phyloP scores from a whole-genome alignment of 92 coral and sea anemone species.

The Umimayanthus chanpuru region DNA sequence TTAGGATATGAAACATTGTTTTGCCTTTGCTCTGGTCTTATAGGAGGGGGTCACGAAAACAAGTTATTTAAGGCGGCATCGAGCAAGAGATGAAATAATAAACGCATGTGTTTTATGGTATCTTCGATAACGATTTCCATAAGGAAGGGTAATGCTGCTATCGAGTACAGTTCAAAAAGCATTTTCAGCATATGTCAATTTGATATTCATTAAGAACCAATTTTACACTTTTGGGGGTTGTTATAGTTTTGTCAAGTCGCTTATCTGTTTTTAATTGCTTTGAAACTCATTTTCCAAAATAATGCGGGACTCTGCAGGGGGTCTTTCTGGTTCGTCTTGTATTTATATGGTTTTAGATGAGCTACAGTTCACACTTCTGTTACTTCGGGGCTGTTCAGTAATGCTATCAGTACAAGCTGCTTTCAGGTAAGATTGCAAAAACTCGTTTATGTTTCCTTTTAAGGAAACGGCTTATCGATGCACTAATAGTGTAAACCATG shows the following conservation, averaged over 20 bases:
- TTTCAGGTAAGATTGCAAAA: background rate
- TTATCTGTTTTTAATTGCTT: conserved; percentile 13
- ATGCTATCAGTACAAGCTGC: background rate
- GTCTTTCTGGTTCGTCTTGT: background rate
- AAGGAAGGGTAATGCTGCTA: background rate
- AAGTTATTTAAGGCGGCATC: background rate
- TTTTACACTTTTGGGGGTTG: background rate
- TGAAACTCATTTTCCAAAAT: conserved; percentile 4
- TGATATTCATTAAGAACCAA: background rate
- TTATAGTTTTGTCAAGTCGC: background rate
- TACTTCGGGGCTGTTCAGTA: background rate
- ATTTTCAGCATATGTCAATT: too few species aligned
- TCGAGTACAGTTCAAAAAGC: background rate
- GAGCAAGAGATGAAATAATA: background rate
- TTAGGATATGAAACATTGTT: background rate
- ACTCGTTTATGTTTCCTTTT: background rate
- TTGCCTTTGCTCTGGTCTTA: background rate
- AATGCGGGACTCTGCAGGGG: background rate
- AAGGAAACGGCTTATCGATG: background rate
- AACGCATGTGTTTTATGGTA: background rate
- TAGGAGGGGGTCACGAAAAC: background rate
- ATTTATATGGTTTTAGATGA: too few species aligned
- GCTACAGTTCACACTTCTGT: background rate
- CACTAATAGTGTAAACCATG: background rate
- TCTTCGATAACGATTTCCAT: background rate